Evolutionary conservation across 2,113 vertebrate species (phyloP).

Genomic region (Lagopus leucura): DNA sequence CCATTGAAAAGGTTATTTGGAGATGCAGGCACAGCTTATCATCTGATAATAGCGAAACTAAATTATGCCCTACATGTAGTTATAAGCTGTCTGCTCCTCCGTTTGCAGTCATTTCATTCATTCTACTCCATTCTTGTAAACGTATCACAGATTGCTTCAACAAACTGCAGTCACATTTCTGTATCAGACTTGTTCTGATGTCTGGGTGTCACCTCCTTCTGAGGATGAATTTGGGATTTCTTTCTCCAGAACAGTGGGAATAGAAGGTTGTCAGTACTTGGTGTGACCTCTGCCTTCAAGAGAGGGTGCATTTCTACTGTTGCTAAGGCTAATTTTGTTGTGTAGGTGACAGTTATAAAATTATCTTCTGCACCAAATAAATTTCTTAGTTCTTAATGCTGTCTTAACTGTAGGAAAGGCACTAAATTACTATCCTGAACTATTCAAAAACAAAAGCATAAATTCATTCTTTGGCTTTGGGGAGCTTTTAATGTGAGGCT

Average conservation of each 20-base stretch:
- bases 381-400: neutral
- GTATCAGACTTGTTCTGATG: neutral
- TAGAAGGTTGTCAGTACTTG: neutral
- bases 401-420: neutral
- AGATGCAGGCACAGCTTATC: neutral
- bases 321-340: neutral
- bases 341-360: neutral
- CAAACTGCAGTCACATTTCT: neutral
- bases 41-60: neutral
- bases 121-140: slow-evolving; percentile 14
- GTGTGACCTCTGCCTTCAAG: neutral
- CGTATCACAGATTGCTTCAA: neutral
- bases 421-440: neutral
- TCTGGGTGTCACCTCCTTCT: neutral
- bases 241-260: neutral
- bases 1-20: neutral
- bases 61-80: slow-evolving; percentile 14
- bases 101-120: neutral
- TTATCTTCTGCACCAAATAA: neutral
- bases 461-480: neutral
- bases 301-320: accelerated
- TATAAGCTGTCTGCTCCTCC: neutral
- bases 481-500: neutral
- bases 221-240: neutral
- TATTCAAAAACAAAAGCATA: neutral